phyloP scores from a whole-genome alignment of 2,888 invertebrate genomes.

The Amiota mariae region DNA sequence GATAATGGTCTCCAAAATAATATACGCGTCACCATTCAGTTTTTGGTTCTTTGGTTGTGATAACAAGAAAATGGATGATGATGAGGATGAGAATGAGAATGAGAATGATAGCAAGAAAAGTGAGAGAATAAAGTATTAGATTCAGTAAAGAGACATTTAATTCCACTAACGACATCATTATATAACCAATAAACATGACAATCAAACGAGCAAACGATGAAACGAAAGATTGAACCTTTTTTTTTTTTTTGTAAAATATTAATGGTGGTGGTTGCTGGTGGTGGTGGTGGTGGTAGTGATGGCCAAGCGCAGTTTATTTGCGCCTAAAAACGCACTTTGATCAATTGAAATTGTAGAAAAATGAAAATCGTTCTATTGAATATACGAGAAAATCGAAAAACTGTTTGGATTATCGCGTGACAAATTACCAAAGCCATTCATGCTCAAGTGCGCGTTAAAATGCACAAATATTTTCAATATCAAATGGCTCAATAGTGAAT shows the following conservation, averaged over 20 bases:
- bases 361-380: background rate
- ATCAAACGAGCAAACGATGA: slow-evolving; percentile 58
- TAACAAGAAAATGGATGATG: slow-evolving; percentile 1
- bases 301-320: slow-evolving; percentile 58
- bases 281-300: no score
- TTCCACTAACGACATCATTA: slow-evolving; percentile 21
- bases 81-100: no score
- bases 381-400: no score
- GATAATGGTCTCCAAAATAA: no score
- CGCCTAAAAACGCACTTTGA: slow-evolving; percentile 69
- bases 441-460: no score
- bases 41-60: background rate
- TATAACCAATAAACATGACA: slow-evolving; percentile 39
- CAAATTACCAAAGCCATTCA: no score
- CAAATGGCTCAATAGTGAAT: no score
- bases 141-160: slow-evolving; percentile 7
- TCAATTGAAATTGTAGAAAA: slow-evolving; percentile 63
- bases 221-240: slow-evolving; percentile 47
- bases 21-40: no score
- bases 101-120: background rate
- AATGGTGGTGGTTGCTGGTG: no score
- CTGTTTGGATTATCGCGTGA: no score
- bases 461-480: no score
- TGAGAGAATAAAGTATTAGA: background rate
- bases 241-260: no score